phyloP scores from a whole-genome alignment of 2,797 vertebrate species.

The Chelidonichthys spinosus region DNA sequence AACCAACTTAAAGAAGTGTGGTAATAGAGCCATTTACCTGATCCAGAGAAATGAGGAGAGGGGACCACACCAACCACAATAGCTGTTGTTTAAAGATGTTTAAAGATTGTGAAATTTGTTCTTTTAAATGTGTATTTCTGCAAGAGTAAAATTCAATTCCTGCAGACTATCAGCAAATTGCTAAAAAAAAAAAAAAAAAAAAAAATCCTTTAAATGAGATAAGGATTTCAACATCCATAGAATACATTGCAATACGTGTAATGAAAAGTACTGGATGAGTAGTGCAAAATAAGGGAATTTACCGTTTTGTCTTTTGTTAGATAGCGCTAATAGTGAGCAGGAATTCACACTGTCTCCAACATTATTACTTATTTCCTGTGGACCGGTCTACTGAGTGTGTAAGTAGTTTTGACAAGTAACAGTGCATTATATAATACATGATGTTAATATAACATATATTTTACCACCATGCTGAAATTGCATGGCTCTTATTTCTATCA shows the following conservation, averaged over 20 bases:
- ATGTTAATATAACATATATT: not conserved
- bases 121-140: constrained; percentile 1
- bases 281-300: not conserved
- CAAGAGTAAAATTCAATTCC: not conserved
- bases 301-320: not conserved
- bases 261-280: not conserved
- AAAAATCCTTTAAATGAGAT: not conserved
- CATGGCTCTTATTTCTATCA: no score
- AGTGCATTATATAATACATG: not conserved
- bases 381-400: not conserved
- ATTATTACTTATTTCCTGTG: not conserved
- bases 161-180: not conserved
- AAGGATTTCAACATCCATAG: not conserved
- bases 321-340: not conserved
- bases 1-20: constrained; percentile 85
- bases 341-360: not conserved
- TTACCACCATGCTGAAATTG: not conserved
- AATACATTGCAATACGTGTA: not conserved
- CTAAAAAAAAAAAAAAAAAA: not conserved
- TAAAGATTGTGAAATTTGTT: not conserved
- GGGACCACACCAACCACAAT: constrained; percentile 24
- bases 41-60: constrained; percentile 77
- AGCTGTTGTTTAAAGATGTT: constrained; percentile 10
- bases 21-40: constrained; percentile 87
- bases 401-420: not conserved